phyloP scores from a whole-genome alignment of 2,113 vertebrate species.

The Himantopus leucocephalus region DNA sequence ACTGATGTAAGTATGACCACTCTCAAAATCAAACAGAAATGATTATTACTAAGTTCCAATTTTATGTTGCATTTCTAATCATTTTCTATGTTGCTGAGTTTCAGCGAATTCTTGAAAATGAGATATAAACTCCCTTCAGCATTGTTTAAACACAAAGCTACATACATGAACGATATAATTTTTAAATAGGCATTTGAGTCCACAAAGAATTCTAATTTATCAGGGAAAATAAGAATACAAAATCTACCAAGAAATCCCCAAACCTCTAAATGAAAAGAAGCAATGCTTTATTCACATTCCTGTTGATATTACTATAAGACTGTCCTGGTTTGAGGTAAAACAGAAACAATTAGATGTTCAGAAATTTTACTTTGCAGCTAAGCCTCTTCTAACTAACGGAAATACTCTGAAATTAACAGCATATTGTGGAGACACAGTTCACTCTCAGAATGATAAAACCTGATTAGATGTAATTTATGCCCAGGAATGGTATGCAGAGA shows the following conservation, averaged over 20 bases:
- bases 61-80: slow-evolving; percentile 1
- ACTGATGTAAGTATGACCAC: not conserved
- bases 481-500: too few relatives aligned
- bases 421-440: too few relatives aligned
- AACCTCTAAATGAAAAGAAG: not conserved
- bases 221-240: not conserved
- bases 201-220: not conserved
- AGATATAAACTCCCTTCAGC: not conserved
- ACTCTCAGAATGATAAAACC: too few relatives aligned
- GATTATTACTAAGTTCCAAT: not conserved
- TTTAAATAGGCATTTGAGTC: not conserved
- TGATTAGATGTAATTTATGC: too few relatives aligned
- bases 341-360: too few relatives aligned
- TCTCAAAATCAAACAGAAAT: not conserved
- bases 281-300: not conserved
- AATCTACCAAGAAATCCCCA: not conserved
- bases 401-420: too few relatives aligned
- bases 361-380: too few relatives aligned
- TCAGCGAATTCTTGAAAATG: not conserved
- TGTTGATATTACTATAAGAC: not conserved
- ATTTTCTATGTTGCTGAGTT: not conserved
- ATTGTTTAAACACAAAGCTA: not conserved
- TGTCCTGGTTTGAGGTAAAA: too few relatives aligned
- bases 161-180: not conserved
- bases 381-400: too few relatives aligned